Evolutionary conservation across 92 coral and sea anemone genomes (phyloP).

Genomic region (Paramuricea clavata): DNA sequence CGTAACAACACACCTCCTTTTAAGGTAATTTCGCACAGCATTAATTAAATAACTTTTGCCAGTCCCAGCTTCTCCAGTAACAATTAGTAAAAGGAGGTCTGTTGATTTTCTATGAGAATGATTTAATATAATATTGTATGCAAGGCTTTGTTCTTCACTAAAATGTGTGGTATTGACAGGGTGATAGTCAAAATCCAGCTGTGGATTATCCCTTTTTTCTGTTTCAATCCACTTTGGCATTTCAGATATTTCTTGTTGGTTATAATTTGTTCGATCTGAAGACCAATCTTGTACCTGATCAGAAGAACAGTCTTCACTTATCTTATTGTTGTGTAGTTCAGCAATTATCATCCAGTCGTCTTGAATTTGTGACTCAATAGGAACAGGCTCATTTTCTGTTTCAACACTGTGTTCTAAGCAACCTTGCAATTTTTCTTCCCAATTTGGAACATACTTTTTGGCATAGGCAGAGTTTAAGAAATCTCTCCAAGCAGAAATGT

Average conservation of each 20-base stretch:
- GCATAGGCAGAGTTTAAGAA: constrained; percentile 11
- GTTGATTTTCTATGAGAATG: not conserved
- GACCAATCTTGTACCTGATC: constrained; percentile 5
- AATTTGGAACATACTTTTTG: constrained; percentile 12
- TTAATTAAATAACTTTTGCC: constrained; percentile 69
- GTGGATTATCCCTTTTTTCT: constrained; percentile 44
- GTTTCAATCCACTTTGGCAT: constrained; percentile 73
- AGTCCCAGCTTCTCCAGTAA: constrained; percentile 65
- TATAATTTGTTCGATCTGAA: constrained; percentile 5
- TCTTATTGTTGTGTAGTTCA: not conserved
- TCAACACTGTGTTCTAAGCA: not conserved
- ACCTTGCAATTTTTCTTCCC: constrained; percentile 10
- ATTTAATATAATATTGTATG: constrained; percentile 50
- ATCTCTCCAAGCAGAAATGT: constrained; percentile 6
- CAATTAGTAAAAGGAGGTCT: constrained; percentile 65
- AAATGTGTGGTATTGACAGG: constrained; percentile 27
- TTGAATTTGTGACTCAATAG: not conserved
- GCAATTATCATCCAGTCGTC: constrained; percentile 28
- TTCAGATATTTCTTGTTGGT: constrained; percentile 51
- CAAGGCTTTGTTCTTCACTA: constrained; percentile 61
- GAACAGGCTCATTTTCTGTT: not conserved
- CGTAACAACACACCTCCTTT: constrained; percentile 54
- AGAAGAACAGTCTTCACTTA: not conserved
- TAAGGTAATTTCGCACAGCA: constrained; percentile 50
- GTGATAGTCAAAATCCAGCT: not conserved